These are phyloP conservation scores for Catharus minimus DNA, from an alignment of 2,113 vertebrate genomes.

Conservation along the genomic window DNA sequence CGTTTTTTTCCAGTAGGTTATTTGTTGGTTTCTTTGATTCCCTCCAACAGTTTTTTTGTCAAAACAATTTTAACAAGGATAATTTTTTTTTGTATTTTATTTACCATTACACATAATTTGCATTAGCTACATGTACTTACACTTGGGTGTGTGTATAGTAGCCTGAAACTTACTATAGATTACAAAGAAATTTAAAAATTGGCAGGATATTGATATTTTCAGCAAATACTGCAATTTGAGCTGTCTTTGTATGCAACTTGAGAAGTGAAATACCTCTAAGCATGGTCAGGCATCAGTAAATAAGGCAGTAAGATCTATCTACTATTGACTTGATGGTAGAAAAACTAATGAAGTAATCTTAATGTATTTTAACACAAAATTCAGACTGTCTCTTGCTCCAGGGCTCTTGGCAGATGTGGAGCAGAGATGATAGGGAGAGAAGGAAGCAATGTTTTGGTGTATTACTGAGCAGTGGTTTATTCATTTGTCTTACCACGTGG, in stretches of 20 bases:
- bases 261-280: not conserved
- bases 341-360: not conserved
- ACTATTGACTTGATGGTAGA: not conserved
- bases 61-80: not conserved
- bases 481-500: not conserved
- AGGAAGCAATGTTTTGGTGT: not conserved
- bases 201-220: not conserved
- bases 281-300: not conserved
- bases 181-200: not conserved
- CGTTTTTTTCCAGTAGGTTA: not conserved
- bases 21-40: rapidly evolving
- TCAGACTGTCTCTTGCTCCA: not conserved
- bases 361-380: not conserved
- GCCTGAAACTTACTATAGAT: not conserved
- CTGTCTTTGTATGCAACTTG: not conserved
- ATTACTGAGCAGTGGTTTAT: not conserved
- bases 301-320: not conserved
- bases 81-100: not conserved
- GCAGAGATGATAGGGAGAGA: not conserved
- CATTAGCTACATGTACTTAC: not conserved
- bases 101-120: not conserved
- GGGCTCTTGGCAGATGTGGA: not conserved
- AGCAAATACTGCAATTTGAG: not conserved
- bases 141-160: not conserved
- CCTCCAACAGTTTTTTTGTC: not conserved